Evolutionary conservation across 2,113 vertebrate species (phyloP).

Genomic region (Syngnathus scovelli): DNA sequence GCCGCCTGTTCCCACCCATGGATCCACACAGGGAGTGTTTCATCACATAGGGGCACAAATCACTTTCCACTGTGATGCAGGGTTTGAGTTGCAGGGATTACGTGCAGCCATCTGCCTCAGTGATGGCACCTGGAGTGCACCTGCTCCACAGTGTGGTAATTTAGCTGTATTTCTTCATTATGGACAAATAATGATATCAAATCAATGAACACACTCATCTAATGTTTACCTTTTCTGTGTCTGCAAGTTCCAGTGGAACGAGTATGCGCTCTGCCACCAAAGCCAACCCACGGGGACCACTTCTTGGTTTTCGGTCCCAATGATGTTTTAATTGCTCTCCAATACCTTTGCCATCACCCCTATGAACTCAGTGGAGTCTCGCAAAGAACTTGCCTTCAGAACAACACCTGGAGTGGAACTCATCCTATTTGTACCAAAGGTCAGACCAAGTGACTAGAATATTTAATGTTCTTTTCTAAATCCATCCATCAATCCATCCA

Average conservation of each 20-base stretch:
- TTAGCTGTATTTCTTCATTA: background rate
- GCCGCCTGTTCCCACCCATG: conserved; percentile 77
- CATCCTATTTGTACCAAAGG: conserved; percentile 89
- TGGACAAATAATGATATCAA: background rate
- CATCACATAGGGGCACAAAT: conserved; percentile 78
- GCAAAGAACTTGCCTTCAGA: conserved; percentile 81
- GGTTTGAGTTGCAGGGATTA: conserved; percentile 76
- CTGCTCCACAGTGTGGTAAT: conserved; percentile 77
- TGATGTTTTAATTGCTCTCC: conserved; percentile 79
- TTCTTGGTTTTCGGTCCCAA: conserved; percentile 82
- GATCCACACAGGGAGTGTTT: conserved; percentile 77
- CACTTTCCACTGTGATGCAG: conserved; percentile 77
- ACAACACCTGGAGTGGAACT: conserved; percentile 88
- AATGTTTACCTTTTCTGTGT: conserved; percentile 5
- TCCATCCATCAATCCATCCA: too few relatives aligned
- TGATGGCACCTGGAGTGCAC: conserved; percentile 80
- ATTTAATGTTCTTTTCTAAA: background rate
- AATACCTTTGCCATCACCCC: conserved; percentile 87
- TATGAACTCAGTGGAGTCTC: conserved; percentile 84
- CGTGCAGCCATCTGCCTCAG: conserved; percentile 73
- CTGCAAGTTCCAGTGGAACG: conserved; percentile 78
- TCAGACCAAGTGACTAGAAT: conserved; percentile 37
- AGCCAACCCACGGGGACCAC: conserved; percentile 83
- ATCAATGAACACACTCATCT: background rate
- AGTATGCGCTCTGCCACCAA: conserved; percentile 79